phyloP scores from a whole-genome alignment of 2,113 vertebrate species.

The Sceloporus undulatus region DNA sequence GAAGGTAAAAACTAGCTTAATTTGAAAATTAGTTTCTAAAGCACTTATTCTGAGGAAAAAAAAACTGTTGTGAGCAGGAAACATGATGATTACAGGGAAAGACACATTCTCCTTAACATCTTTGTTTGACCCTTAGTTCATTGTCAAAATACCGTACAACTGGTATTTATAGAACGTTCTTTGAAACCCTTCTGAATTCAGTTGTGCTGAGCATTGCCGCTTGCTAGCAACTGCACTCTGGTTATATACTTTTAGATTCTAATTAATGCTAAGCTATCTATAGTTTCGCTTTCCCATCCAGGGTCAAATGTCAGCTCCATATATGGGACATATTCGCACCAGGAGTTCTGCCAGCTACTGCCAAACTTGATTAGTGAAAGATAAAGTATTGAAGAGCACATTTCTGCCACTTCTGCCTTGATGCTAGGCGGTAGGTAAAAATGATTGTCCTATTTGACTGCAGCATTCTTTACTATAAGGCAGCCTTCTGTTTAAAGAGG shows the following conservation, averaged over 20 bases:
- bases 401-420: neutral
- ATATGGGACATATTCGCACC: neutral
- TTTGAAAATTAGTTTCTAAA: too few species aligned
- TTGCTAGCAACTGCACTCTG: neutral
- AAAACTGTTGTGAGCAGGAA: too few species aligned
- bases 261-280: slow-evolving; percentile 18
- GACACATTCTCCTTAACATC: neutral
- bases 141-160: neutral
- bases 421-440: neutral
- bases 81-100: too few species aligned
- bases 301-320: slow-evolving; percentile 1
- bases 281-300: neutral
- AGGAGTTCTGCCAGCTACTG: slow-evolving; percentile 17
- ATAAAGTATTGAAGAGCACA: neutral
- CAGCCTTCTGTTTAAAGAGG: neutral
- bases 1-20: too few species aligned
- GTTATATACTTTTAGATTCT: neutral
- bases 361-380: slow-evolving; percentile 15
- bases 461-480: neutral
- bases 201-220: neutral
- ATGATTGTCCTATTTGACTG: neutral
- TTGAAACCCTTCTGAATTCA: neutral
- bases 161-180: neutral
- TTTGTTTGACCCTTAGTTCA: neutral
- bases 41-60: too few species aligned